Evolutionary conservation across 2,888 invertebrate genomes (phyloP).

Genomic region (Latrodectus elegans): DNA sequence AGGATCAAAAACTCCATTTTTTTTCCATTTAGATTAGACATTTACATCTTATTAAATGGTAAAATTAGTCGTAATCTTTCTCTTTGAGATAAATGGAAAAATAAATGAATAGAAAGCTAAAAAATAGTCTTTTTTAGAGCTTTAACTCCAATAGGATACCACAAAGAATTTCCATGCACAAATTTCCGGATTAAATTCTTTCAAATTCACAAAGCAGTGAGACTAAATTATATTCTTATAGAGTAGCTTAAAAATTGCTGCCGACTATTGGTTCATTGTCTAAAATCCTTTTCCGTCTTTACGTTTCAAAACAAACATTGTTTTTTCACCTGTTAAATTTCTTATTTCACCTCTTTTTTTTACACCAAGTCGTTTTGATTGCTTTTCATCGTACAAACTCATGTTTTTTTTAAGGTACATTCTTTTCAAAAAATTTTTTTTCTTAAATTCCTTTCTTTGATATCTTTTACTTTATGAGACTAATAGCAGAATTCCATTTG

Average conservation of each 20-base stretch:
- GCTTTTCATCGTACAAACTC: constrained; percentile 39
- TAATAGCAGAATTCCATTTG: constrained; percentile 57
- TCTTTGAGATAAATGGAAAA: not conserved
- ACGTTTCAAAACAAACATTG: constrained; percentile 44
- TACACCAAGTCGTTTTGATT: constrained; percentile 42
- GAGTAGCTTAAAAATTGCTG: not conserved
- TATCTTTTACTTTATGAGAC: constrained; percentile 41
- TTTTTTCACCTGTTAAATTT: constrained; percentile 7
- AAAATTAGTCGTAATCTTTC: not conserved
- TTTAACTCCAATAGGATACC: too few species aligned
- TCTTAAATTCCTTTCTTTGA: constrained; percentile 41
- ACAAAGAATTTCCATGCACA: not conserved
- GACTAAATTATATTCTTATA: not conserved
- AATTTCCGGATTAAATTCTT: not conserved
- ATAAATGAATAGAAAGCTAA: not conserved
- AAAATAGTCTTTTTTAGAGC: not conserved
- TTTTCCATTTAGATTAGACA: too few species aligned
- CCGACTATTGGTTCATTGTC: not conserved
- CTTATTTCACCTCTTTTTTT: not conserved
- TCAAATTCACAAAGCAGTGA: not conserved
- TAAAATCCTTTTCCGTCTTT: constrained; percentile 11
- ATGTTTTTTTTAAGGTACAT: constrained; percentile 25
- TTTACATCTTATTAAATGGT: too few species aligned
- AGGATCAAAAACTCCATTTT: too few species aligned
- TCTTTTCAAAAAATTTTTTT: constrained; percentile 3